Conservation (phyloP, 2,113 vertebrate genomes). For the Alethe diademata region DNA sequence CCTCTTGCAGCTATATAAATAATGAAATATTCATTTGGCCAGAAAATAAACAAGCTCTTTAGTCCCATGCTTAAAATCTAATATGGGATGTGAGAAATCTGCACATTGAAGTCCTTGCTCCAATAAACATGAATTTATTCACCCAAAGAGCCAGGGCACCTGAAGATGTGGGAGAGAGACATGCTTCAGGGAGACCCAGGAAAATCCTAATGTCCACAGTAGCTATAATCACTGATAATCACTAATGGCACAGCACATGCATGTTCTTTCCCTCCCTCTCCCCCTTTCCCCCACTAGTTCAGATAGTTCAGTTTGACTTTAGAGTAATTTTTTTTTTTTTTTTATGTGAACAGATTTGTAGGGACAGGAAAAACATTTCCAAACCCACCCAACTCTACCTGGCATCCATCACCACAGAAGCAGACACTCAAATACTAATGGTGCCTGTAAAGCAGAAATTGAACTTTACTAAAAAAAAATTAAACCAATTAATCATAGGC, state of each 20-base stretch:
- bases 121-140: not conserved
- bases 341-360: not conserved
- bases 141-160: not conserved
- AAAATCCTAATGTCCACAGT: not conserved
- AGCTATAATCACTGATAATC: no score
- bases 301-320: not conserved
- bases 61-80: not conserved
- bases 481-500: constrained; percentile 53
- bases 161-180: not conserved
- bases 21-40: not conserved
- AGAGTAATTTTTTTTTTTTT: not conserved
- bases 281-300: not conserved
- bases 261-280: not conserved
- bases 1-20: not conserved
- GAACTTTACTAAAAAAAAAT: constrained; percentile 45
- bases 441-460: constrained; percentile 48
- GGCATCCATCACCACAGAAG: constrained; percentile 27
- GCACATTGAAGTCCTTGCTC: not conserved
- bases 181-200: not conserved
- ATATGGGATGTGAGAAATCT: not conserved
- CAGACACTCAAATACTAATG: constrained; percentile 41
- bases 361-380: not conserved
- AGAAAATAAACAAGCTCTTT: not conserved
- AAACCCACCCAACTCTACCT: not conserved
- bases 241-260: not conserved